Conservation (phyloP, 2,113 vertebrate species). For the Melospiza georgiana region DNA sequence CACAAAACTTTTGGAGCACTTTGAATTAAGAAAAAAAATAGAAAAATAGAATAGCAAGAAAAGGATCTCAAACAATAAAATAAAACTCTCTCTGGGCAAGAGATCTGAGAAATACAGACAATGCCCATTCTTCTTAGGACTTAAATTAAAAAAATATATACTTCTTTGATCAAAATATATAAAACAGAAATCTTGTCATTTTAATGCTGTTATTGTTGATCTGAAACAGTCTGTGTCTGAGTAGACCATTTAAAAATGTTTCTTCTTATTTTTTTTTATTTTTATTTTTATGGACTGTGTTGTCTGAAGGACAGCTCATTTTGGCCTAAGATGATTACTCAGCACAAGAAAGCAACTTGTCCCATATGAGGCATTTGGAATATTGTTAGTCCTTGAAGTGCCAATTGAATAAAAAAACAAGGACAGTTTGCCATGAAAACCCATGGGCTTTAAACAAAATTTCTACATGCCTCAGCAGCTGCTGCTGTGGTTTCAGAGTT, state of each 20-base stretch:
- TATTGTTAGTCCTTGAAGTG: not conserved
- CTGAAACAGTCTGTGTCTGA: not conserved
- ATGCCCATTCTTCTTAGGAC: not conserved
- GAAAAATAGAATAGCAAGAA: slow-evolving; percentile 36
- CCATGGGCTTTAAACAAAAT: not conserved
- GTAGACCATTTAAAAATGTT: not conserved
- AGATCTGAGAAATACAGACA: slow-evolving; percentile 20
- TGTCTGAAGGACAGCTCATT: not conserved
- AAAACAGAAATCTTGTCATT: not conserved
- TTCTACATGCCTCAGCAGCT: not conserved
- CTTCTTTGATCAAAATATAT: not conserved
- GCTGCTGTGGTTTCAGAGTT: not conserved
- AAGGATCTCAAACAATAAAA: slow-evolving; percentile 46
- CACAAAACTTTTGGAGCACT: not conserved
- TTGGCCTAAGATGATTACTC: not conserved
- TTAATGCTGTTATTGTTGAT: not conserved
- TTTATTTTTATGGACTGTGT: not conserved
- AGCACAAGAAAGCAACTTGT: not conserved
- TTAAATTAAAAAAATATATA: not conserved
- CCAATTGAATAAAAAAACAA: not conserved
- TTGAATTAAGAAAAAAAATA: slow-evolving; percentile 55
- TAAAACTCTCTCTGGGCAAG: slow-evolving; percentile 10
- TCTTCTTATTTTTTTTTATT: not conserved
- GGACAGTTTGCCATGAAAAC: not conserved
- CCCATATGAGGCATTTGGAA: not conserved